phyloP scores from a whole-genome alignment of 2,797 vertebrate genomes.

The Erpetoichthys calabaricus region DNA sequence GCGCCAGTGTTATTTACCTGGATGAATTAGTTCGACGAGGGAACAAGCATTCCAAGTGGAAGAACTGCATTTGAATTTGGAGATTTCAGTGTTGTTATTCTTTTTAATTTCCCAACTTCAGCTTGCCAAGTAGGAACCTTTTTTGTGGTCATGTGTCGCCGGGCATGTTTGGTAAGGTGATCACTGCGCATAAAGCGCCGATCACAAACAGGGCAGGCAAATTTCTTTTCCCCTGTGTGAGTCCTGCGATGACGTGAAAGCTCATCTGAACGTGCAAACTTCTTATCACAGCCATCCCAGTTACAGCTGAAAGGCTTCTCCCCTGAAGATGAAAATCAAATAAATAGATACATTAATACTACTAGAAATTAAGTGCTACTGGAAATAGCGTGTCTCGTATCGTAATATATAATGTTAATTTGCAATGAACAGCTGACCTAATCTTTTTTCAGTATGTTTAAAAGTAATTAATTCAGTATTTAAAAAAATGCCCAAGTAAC shows the following conservation, averaged over 20 bases:
- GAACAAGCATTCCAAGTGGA: constrained; percentile 43
- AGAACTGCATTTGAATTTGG: constrained; percentile 28
- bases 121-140: constrained; percentile 66
- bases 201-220: constrained; percentile 75
- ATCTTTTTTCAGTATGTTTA: no score
- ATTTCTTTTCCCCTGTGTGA: constrained; percentile 94
- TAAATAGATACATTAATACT: no score
- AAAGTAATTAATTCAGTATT: no score
- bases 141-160: constrained; percentile 76
- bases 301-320: constrained; percentile 92
- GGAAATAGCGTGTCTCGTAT: no score
- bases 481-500: no score
- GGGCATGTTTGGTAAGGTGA: constrained; percentile 87
- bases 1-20: constrained; percentile 25
- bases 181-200: constrained; percentile 96
- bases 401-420: no score
- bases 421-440: no score
- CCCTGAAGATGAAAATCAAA: constrained; percentile 39
- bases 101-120: constrained; percentile 57
- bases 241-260: constrained; percentile 88
- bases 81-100: constrained; percentile 37
- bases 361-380: no score
- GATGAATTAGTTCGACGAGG: constrained; percentile 37
- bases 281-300: constrained; percentile 92
- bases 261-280: constrained; percentile 89